Conservation (phyloP, 2,113 vertebrate genomes). For the Ciconia maguari region DNA sequence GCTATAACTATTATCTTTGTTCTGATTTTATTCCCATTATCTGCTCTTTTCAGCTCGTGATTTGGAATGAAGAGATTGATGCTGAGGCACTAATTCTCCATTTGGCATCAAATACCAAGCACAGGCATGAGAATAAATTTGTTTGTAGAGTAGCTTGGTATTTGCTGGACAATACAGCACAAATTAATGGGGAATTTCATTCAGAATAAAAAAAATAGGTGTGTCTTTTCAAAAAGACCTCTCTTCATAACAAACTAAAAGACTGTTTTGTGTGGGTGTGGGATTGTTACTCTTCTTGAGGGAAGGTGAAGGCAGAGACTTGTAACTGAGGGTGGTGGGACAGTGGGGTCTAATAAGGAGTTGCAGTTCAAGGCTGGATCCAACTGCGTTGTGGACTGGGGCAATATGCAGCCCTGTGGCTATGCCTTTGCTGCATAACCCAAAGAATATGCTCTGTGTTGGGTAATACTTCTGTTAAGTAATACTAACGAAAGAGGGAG, state of each 20-base stretch:
- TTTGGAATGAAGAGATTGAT: neutral
- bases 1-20: neutral
- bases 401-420: neutral
- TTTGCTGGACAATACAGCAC: neutral
- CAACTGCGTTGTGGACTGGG: accelerated
- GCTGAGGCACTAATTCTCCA: neutral
- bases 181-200: neutral
- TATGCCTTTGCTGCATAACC: neutral
- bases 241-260: neutral
- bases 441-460: neutral
- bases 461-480: neutral
- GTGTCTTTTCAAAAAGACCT: neutral
- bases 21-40: neutral
- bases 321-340: neutral
- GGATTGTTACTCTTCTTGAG: neutral
- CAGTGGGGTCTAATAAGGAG: neutral
- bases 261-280: neutral
- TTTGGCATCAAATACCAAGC: neutral
- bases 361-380: neutral
- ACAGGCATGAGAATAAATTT: neutral
- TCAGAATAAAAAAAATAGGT: neutral
- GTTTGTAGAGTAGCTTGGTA: neutral
- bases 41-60: neutral
- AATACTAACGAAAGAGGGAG: neutral
- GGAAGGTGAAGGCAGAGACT: neutral